Conservation (phyloP, 2,113 vertebrate genomes). For the Microtus pennsylvanicus region DNA sequence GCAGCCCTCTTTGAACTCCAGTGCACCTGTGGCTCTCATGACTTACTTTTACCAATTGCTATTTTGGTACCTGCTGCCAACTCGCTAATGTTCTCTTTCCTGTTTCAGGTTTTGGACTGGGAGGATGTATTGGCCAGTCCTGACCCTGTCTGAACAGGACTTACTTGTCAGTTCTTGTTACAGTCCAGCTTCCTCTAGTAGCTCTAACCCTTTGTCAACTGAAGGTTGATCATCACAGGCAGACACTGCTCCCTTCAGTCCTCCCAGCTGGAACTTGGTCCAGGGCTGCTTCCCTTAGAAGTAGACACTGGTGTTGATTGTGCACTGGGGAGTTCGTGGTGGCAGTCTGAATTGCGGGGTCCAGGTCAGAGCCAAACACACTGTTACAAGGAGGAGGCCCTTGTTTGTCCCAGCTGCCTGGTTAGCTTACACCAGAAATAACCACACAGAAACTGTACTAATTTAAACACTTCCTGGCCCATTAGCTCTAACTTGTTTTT, state of each 20-base stretch:
- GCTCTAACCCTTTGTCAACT: background rate
- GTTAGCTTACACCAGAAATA: no score
- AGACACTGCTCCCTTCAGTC: background rate
- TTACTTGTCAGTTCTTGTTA: background rate
- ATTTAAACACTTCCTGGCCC: no score
- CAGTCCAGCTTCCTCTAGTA: fast-evolving
- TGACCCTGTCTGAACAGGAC: background rate
- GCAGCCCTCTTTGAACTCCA: background rate
- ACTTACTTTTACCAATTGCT: background rate
- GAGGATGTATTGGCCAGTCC: no score
- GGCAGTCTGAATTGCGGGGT: background rate
- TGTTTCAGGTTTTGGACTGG: background rate
- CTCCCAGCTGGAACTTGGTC: background rate
- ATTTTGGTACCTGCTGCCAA: background rate
- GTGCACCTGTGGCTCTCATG: background rate
- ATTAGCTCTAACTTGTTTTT: no score
- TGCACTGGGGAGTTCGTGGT: background rate
- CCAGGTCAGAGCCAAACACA: no score
- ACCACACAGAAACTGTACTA: no score
- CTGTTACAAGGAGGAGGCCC: no score
- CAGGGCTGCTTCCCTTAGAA: background rate
- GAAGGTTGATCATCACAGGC: background rate
- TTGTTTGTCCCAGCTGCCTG: no score
- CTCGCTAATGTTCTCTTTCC: background rate
- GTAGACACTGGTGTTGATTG: background rate